Percentiles rank a stretch among this genome's conserved stretches.
These are phyloP conservation scores for Oryzias javanicus DNA, from an alignment of 2,113 vertebrate species.

Conservation along the genomic window DNA sequence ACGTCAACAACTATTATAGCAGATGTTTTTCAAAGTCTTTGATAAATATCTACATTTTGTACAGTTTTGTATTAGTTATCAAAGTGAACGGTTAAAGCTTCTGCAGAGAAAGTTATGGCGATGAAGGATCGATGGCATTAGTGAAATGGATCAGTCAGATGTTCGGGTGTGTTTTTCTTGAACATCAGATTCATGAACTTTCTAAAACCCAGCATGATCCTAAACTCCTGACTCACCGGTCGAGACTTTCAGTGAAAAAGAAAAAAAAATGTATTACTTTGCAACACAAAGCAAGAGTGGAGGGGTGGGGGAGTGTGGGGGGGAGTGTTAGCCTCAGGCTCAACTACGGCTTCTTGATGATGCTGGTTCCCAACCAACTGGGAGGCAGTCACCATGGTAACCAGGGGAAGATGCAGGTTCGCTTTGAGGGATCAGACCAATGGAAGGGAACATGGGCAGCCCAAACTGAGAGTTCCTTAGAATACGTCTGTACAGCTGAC, in stretches of 20 bases:
- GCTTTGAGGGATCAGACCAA: background rate
- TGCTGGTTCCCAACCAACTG: background rate
- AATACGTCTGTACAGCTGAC: no score
- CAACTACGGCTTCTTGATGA: background rate
- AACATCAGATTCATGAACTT: conserved; percentile 37
- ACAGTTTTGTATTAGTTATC: no score
- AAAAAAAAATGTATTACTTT: background rate
- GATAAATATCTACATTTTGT: no score
- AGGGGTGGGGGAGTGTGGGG: no score
- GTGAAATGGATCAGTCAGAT: conserved; percentile 36
- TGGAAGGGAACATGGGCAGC: no score
- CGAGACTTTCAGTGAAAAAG: background rate
- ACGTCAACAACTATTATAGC: no score
- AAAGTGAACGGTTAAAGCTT: background rate
- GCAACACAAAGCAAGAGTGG: background rate
- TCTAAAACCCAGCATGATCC: conserved; percentile 15
- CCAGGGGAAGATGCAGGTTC: conserved; percentile 1
- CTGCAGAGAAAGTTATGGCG: conserved; percentile 17
- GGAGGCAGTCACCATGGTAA: conserved; percentile 7
- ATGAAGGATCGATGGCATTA: conserved; percentile 16
- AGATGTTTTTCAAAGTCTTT: no score
- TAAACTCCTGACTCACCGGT: background rate
- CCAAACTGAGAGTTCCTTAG: no score
- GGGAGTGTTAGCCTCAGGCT: background rate
- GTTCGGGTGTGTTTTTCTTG: conserved; percentile 56